Conservation (phyloP, 2,888 invertebrate species). For the Caenorhabditis sulstoni region DNA sequence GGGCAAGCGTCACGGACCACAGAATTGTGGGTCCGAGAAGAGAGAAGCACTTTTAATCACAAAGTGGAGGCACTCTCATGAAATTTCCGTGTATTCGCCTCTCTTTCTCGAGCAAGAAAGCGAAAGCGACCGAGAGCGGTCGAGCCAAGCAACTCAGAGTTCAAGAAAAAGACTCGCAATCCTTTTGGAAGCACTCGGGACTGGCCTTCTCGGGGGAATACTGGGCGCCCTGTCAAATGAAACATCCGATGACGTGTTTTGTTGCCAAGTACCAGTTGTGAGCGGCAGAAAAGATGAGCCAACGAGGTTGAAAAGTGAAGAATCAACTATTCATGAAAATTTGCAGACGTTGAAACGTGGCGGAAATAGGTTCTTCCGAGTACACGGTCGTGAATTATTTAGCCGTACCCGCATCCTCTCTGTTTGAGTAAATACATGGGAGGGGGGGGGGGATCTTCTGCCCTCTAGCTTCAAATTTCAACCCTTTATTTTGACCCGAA, state of each 20-base stretch:
- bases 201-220: constrained; percentile 28
- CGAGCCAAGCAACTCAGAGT: constrained; percentile 17
- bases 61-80: constrained; percentile 5
- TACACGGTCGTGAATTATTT: constrained; percentile 51
- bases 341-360: constrained; percentile 21
- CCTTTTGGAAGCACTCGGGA: constrained; percentile 31
- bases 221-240: constrained; percentile 34
- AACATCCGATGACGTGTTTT: constrained; percentile 45
- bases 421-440: constrained; percentile 28
- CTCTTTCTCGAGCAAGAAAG: not conserved
- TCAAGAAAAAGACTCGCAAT: constrained; percentile 39
- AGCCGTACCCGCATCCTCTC: constrained; percentile 1
- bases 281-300: constrained; percentile 1
- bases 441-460: constrained; percentile 19
- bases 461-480: constrained; percentile 4
- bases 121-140: too few species aligned
- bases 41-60: constrained; percentile 8
- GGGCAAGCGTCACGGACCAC: not conserved
- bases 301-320: constrained; percentile 8
- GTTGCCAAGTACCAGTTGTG: constrained; percentile 33
- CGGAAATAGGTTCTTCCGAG: constrained; percentile 25
- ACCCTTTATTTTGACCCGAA: not conserved
- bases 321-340: constrained; percentile 31
- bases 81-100: not conserved
- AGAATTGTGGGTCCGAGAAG: not conserved